Conservation (phyloP, 2,888 invertebrate genomes). For the Tetanocera ferruginea region DNA sequence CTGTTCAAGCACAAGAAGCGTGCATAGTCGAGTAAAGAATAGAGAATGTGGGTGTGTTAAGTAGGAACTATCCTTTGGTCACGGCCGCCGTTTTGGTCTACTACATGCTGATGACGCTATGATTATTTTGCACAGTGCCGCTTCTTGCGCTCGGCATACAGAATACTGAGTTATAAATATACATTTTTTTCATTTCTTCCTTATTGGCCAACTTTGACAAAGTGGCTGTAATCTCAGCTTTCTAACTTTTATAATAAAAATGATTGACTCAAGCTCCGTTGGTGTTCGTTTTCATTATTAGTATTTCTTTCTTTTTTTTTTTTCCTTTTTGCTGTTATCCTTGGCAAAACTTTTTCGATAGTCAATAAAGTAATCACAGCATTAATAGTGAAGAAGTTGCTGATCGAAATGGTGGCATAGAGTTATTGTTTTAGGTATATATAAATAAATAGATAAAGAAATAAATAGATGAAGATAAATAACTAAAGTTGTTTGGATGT, state of each 20-base stretch:
- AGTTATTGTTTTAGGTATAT: not conserved
- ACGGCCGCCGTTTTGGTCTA: not conserved
- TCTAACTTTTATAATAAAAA: constrained; percentile 34
- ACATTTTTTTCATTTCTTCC: not conserved
- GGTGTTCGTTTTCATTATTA: not conserved
- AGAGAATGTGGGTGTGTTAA: too few species aligned
- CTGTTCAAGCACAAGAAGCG: not conserved
- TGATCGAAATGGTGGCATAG: constrained; percentile 1
- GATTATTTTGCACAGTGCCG: too few species aligned
- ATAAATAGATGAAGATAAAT: not conserved
- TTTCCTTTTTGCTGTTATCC: not conserved
- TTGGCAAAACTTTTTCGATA: constrained; percentile 26
- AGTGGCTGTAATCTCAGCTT: constrained; percentile 22
- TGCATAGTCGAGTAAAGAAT: too few species aligned
- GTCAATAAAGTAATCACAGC: constrained; percentile 14
- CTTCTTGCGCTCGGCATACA: too few species aligned
- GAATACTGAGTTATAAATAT: not conserved
- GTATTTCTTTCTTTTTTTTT: not conserved
- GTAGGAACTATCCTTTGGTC: too few species aligned
- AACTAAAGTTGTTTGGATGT: not conserved
- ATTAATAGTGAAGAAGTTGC: not conserved
- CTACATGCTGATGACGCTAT: not conserved
- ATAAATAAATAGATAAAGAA: not conserved
- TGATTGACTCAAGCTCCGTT: constrained; percentile 20
- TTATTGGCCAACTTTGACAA: constrained; percentile 8